A percentile compares a stretch with the other conserved stretches of the same genome.
phyloP scores from a whole-genome alignment of 2,797 vertebrate species.

The Morus bassanus region DNA sequence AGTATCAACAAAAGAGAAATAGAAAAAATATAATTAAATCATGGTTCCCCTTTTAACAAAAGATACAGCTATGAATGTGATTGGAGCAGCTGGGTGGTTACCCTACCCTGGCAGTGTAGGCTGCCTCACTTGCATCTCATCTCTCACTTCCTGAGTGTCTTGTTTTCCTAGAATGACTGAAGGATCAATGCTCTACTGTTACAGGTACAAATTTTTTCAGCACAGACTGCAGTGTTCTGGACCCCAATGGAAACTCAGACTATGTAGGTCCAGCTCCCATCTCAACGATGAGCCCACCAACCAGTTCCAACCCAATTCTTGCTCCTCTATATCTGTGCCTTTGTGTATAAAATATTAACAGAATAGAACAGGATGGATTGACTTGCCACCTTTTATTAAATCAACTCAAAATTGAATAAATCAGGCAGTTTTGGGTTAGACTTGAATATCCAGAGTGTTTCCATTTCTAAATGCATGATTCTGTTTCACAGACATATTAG shows the following conservation, averaged over 20 bases:
- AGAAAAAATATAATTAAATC: background rate
- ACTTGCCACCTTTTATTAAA: background rate
- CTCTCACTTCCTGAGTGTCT: background rate
- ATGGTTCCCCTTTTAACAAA: background rate
- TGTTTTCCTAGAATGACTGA: background rate
- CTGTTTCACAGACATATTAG: background rate
- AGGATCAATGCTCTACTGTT: background rate
- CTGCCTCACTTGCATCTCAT: background rate
- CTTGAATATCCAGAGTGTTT: background rate
- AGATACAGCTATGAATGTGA: background rate
- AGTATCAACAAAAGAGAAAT: background rate
- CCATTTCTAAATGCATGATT: background rate
- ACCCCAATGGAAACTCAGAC: background rate
- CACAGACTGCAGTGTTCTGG: no score
- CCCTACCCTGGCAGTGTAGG: background rate
- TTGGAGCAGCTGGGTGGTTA: background rate
- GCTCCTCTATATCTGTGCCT: background rate
- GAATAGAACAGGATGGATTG: background rate
- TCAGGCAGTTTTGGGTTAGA: background rate
- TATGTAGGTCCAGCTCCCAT: background rate
- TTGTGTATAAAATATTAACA: background rate
- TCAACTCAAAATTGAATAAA: background rate
- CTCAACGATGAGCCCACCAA: background rate
- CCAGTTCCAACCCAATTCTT: background rate
- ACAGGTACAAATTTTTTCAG: background rate